Evolutionary conservation across 2,888 invertebrate species (phyloP).

Genomic region (Ormyrus pomaceus): DNA sequence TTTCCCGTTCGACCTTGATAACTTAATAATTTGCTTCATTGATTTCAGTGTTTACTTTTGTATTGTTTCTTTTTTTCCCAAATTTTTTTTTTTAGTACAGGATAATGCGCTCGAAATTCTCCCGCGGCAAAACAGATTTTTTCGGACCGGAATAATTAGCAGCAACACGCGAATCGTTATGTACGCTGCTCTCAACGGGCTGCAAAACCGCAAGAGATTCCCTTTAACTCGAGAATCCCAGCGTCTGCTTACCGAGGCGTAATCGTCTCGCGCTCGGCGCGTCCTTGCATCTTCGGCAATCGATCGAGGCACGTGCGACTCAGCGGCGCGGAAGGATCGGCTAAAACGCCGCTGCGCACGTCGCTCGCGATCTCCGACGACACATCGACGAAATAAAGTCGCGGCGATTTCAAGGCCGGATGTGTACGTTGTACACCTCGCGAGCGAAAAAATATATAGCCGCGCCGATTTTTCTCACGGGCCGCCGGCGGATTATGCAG

Average conservation of each 20-base stretch:
- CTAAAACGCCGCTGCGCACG: constrained; percentile 14
- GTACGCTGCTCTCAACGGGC: too few relatives aligned
- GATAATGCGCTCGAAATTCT: too few relatives aligned
- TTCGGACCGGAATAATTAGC: too few relatives aligned
- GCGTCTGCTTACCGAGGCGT: constrained; percentile 1
- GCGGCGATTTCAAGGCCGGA: background rate
- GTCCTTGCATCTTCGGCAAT: background rate
- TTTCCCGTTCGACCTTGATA: too few relatives aligned
- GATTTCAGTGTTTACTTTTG: too few relatives aligned
- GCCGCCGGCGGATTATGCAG: too few relatives aligned
- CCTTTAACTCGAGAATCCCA: background rate
- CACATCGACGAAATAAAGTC: too few relatives aligned
- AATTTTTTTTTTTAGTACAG: too few relatives aligned
- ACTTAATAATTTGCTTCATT: too few relatives aligned
- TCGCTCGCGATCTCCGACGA: background rate
- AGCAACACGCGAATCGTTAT: too few relatives aligned
- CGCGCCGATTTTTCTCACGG: background rate
- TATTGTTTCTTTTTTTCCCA: too few relatives aligned
- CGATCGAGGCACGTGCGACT: background rate
- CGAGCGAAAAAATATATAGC: background rate
- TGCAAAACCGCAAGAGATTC: background rate
- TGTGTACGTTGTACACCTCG: background rate
- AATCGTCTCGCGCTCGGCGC: background rate
- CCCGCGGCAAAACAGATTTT: too few relatives aligned
- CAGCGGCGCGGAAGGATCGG: constrained; percentile 23